Percentiles rank a stretch among this genome's conserved stretches.
Conservation (phyloP, 2,888 invertebrate species). For the Watsonalla cultraria region DNA sequence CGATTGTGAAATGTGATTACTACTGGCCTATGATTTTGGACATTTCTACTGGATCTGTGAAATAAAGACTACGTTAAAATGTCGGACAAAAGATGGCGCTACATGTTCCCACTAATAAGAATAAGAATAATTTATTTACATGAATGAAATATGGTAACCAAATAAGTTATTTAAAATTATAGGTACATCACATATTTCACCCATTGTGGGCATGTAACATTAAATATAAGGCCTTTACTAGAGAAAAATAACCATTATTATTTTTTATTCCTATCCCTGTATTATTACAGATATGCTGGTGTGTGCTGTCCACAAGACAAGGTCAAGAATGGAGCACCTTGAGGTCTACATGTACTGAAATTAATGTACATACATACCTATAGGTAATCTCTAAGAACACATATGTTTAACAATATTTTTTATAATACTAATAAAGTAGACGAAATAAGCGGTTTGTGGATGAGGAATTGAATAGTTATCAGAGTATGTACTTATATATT, state of each 20-base stretch:
- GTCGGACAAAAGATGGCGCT: no score
- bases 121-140: no score
- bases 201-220: background rate
- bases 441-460: background rate
- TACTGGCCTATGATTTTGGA: no score
- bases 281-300: conserved; percentile 60
- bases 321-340: conserved; percentile 12
- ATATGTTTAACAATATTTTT: no score
- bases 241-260: background rate
- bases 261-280: conserved; percentile 5
- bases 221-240: background rate
- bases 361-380: no score
- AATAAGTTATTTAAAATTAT: background rate
- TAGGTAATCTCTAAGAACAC: no score
- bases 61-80: no score
- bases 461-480: background rate
- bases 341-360: background rate
- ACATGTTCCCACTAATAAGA: no score
- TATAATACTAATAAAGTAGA: no score
- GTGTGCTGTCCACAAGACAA: conserved; percentile 55
- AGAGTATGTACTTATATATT: background rate
- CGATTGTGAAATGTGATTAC: no score
- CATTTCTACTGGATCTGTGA: no score
- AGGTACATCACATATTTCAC: background rate
- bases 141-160: no score